phyloP scores from a whole-genome alignment of 2,888 invertebrate species.

The Slavum lentiscoides region DNA sequence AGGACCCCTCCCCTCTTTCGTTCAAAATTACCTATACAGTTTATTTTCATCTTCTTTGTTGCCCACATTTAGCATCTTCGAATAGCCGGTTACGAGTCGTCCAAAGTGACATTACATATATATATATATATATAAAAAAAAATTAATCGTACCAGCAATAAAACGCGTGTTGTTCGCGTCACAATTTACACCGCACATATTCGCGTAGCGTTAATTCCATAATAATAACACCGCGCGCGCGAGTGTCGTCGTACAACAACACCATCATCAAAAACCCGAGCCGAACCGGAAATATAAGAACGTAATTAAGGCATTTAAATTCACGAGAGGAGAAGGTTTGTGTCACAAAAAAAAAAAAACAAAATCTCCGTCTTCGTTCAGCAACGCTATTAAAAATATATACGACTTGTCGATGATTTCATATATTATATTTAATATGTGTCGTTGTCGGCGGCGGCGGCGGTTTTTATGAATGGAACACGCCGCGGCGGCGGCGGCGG shows the following conservation, averaged over 20 bases:
- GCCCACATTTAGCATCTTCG: too few relatives aligned
- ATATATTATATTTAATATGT: conserved; percentile 1
- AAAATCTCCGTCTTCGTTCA: too few relatives aligned
- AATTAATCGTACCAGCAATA: too few relatives aligned
- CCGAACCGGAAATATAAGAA: conserved; percentile 36
- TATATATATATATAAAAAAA: too few relatives aligned
- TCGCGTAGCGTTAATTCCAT: too few relatives aligned
- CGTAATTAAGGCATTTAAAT: conserved; percentile 46
- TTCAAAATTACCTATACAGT: too few relatives aligned
- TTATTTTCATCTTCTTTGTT: too few relatives aligned
- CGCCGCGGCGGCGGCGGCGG: neutral
- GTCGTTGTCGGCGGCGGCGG: neutral
- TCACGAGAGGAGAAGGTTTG: conserved; percentile 37
- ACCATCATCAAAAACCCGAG: conserved; percentile 25
- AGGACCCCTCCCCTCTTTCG: too few relatives aligned
- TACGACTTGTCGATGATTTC: conserved; percentile 35
- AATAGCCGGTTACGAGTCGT: too few relatives aligned
- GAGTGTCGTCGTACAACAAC: neutral
- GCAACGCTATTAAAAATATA: neutral
- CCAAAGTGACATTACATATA: too few relatives aligned
- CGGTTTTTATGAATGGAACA: conserved; percentile 44
- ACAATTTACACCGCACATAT: neutral
- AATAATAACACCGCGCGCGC: neutral
- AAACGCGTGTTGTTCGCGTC: too few relatives aligned
- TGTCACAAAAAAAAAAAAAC: conserved; percentile 13